Percentiles rank a stretch among this genome's conserved stretches.
These are phyloP conservation scores for Gymnodraco acuticeps DNA, from an alignment of 2,797 vertebrate genomes.

Conservation along the genomic window DNA sequence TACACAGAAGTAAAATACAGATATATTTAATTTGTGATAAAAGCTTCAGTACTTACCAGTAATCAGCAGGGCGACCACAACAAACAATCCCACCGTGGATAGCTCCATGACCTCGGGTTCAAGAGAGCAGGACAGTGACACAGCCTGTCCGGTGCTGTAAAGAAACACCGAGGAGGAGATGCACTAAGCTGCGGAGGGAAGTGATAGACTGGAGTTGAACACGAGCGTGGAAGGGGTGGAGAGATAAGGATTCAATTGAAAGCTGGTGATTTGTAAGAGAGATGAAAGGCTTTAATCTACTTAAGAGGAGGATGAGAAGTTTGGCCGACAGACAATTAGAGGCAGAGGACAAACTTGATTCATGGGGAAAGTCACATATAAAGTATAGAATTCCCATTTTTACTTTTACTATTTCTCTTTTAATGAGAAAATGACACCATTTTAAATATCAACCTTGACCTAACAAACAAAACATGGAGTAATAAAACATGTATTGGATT, in stretches of 20 bases:
- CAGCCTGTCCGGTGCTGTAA: background rate
- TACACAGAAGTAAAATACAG: background rate
- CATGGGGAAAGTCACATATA: too few relatives aligned
- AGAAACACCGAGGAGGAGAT: conserved; percentile 16
- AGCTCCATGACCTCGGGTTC: conserved; percentile 43
- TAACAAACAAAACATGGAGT: too few relatives aligned
- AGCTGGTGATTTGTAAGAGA: conserved; percentile 63
- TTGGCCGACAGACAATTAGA: background rate
- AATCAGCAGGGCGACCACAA: conserved; percentile 34
- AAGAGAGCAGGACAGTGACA: background rate
- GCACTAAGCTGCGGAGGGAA: conserved; percentile 16
- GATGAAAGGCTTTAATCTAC: conserved; percentile 61
- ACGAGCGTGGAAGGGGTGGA: conserved; percentile 46
- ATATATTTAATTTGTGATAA: background rate
- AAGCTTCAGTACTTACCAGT: conserved; percentile 53
- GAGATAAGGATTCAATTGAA: conserved; percentile 72
- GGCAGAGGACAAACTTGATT: background rate
- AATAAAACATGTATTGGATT: too few relatives aligned
- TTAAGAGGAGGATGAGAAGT: conserved; percentile 44
- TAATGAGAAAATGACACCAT: too few relatives aligned
- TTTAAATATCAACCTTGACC: too few relatives aligned
- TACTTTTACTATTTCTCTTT: too few relatives aligned
- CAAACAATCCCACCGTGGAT: background rate
- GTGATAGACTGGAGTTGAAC: conserved; percentile 3
- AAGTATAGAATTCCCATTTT: too few relatives aligned